Percentiles rank a stretch among this genome's conserved stretches.
Evolutionary conservation across 2,113 vertebrate species (phyloP).

Genomic region (human): DNA sequence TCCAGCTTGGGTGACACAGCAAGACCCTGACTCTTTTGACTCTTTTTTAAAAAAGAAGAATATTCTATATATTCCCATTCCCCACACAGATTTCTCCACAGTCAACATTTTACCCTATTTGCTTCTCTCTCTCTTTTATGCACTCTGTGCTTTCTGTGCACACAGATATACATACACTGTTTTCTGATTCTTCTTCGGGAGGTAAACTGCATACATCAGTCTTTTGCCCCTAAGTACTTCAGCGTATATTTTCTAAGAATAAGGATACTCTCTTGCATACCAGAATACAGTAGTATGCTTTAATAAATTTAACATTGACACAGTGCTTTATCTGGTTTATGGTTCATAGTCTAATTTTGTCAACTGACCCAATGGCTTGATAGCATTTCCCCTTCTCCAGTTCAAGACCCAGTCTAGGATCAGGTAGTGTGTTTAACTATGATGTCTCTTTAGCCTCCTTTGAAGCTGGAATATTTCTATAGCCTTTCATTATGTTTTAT

Average conservation of each 20-base stretch:
- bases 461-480: background rate
- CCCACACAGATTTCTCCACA: background rate
- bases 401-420: background rate
- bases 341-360: background rate
- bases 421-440: background rate
- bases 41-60: background rate
- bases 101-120: background rate
- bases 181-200: background rate
- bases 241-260: background rate
- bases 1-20: background rate
- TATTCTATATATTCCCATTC: background rate
- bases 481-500: conserved; percentile 8
- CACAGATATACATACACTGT: background rate
- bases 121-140: background rate
- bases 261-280: background rate
- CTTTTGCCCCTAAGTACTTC: background rate
- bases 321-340: background rate
- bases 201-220: background rate
- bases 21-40: background rate
- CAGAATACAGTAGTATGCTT: background rate
- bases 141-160: background rate
- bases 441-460: background rate
- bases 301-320: background rate
- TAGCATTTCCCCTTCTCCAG: background rate
- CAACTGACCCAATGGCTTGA: background rate